Evolutionary conservation across 1,140 invertebrate species (phyloP).

Genomic region (Eriosoma lanigerum): DNA sequence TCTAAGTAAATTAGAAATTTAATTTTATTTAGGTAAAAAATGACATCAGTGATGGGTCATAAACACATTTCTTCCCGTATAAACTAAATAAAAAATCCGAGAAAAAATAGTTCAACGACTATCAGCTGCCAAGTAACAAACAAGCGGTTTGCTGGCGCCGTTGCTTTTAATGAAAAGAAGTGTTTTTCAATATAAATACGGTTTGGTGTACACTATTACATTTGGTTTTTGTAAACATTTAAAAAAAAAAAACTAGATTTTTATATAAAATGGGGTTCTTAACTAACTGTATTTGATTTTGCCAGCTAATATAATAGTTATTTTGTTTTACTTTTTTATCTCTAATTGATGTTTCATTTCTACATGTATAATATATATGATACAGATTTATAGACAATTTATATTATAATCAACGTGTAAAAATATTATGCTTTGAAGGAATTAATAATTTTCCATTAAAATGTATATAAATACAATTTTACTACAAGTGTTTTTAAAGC

Average conservation of each 20-base stretch:
- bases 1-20: background rate
- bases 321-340: background rate
- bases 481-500: background rate
- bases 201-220: background rate
- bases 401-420: too few species aligned
- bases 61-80: background rate
- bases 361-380: too few species aligned
- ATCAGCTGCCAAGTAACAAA: conserved; percentile 32
- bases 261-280: background rate
- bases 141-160: background rate
- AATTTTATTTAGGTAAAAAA: background rate
- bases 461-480: background rate
- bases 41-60: background rate
- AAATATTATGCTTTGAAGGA: too few species aligned
- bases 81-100: background rate
- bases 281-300: background rate
- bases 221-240: background rate
- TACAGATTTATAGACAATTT: too few species aligned
- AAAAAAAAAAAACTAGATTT: conserved; percentile 2
- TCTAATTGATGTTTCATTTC: background rate
- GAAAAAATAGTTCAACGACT: background rate
- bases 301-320: background rate
- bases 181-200: conserved; percentile 21
- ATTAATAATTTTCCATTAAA: too few species aligned
- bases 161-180: conserved; percentile 35